Evolutionary conservation across 2,113 vertebrate genomes (phyloP).

Genomic region (Brachionichthys hirsutus): DNA sequence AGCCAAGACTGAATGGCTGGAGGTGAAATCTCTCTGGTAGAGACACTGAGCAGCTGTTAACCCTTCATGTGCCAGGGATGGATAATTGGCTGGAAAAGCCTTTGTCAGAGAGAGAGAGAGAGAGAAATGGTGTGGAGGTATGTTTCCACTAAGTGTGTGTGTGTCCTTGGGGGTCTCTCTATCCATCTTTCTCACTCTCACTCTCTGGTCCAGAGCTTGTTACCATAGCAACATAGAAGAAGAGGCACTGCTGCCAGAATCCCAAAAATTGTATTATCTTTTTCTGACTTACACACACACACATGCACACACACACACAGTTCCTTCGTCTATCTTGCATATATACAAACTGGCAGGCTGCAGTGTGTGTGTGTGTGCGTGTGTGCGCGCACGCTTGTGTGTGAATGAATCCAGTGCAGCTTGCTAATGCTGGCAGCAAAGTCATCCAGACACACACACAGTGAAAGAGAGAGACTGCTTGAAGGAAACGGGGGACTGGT

Average conservation of each 20-base stretch:
- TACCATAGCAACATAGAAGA: constrained; percentile 76
- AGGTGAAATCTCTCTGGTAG: constrained; percentile 69
- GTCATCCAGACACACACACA: constrained; percentile 20
- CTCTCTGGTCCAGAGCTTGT: constrained; percentile 71
- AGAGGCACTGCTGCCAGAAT: constrained; percentile 72
- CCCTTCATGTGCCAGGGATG: constrained; percentile 54
- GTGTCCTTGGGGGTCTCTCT: constrained; percentile 73
- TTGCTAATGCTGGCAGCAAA: constrained; percentile 68
- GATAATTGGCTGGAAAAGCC: constrained; percentile 74
- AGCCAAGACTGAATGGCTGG: constrained; percentile 67
- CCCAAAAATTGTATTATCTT: constrained; percentile 77
- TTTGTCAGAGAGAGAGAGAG: constrained; percentile 61
- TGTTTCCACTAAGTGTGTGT: constrained; percentile 33
- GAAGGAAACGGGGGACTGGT: constrained; percentile 60
- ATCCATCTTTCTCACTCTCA: constrained; percentile 69
- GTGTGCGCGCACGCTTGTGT: constrained; percentile 26
- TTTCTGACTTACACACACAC: constrained; percentile 39
- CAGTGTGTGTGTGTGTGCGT: constrained; percentile 25
- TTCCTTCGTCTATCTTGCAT: constrained; percentile 47
- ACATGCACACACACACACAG: constrained; percentile 25
- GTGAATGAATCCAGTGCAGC: constrained; percentile 62
- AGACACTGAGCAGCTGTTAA: constrained; percentile 70
- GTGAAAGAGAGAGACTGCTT: constrained; percentile 23
- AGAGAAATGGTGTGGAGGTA: constrained; percentile 50
- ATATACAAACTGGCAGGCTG: constrained; percentile 55